Evolutionary conservation across 2,113 vertebrate species (phyloP).

Genomic region (Myodes glareolus): DNA sequence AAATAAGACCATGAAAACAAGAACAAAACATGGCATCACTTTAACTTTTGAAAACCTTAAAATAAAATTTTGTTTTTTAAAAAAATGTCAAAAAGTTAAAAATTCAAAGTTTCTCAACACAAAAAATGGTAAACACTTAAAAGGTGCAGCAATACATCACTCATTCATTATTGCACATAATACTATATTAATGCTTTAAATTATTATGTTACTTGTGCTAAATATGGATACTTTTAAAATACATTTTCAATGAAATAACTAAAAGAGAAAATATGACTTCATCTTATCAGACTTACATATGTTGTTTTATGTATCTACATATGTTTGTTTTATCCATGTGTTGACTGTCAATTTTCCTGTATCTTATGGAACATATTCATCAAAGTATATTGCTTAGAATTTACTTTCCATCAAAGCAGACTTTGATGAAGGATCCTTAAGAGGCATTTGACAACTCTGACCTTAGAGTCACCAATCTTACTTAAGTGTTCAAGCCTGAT

Average conservation of each 20-base stretch:
- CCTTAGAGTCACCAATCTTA: background rate
- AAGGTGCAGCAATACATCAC: background rate
- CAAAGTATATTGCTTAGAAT: background rate
- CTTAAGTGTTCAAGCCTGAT: background rate
- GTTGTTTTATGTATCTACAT: background rate
- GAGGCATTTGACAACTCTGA: background rate
- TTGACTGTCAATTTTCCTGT: background rate
- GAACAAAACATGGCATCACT: no score
- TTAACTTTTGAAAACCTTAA: no score
- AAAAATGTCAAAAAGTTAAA: background rate
- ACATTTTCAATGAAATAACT: background rate
- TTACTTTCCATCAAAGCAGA: background rate
- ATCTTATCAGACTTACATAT: background rate
- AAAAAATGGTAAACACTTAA: background rate
- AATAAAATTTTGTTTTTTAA: no score
- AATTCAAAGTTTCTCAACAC: background rate
- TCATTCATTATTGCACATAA: background rate
- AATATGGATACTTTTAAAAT: background rate
- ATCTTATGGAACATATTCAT: background rate
- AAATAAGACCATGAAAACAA: no score
- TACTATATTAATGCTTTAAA: background rate
- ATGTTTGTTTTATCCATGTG: background rate
- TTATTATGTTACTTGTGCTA: background rate
- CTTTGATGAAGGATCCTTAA: background rate
- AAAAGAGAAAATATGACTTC: background rate